Conservation (phyloP, 2,888 invertebrate genomes). For the Oithona nana region DNA sequence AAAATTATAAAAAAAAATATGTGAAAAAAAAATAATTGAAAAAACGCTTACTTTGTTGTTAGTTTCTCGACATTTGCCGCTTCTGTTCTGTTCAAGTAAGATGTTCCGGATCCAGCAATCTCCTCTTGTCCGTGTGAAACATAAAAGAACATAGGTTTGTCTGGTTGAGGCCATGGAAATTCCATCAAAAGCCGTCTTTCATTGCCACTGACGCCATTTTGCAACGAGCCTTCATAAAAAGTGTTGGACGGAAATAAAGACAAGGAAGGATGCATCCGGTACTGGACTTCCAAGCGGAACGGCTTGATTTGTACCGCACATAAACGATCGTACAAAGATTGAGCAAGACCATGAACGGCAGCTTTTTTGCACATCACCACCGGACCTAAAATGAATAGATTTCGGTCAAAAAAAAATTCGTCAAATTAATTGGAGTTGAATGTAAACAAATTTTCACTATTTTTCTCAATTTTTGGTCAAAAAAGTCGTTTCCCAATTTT, state of each 20-base stretch:
- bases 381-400: too few relatives aligned
- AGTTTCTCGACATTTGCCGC: constrained; percentile 97
- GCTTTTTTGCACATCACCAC: constrained; percentile 99
- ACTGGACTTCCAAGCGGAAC: constrained; percentile 89
- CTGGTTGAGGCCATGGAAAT: constrained; percentile 91
- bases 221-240: constrained; percentile 95
- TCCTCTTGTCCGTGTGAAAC: constrained; percentile 94
- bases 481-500: too few relatives aligned
- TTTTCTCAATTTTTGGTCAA: too few relatives aligned
- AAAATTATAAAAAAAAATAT: neutral
- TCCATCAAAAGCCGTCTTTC: constrained; percentile 39
- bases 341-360: constrained; percentile 31
- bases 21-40: neutral
- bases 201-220: constrained; percentile 89
- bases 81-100: constrained; percentile 92
- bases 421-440: too few relatives aligned
- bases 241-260: constrained; percentile 96
- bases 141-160: constrained; percentile 97
- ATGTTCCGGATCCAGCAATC: constrained; percentile 94
- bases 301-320: constrained; percentile 94
- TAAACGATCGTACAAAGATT: constrained; percentile 72
- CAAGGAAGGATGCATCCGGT: constrained; percentile 96
- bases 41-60: constrained; percentile 41
- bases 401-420: too few relatives aligned
- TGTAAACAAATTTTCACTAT: too few relatives aligned